These are phyloP conservation scores for Phenganax subtilis DNA, from an alignment of 92 coral and sea anemone species.

Conservation along the genomic window DNA sequence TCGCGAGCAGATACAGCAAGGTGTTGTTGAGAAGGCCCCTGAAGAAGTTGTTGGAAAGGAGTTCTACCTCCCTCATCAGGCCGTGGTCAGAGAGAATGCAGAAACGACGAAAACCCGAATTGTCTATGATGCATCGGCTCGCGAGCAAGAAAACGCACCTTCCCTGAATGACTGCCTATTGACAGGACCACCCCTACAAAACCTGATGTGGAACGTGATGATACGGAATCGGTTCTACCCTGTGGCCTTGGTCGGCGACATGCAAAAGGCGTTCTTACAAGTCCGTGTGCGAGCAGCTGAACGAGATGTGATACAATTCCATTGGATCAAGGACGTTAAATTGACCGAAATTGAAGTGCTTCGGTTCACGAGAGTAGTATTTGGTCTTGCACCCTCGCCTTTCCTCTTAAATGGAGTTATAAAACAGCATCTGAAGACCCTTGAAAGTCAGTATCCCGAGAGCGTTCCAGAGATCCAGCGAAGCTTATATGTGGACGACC, in stretches of 20 bases:
- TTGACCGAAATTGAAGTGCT: conserved; percentile 38
- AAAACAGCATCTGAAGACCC: conserved; percentile 23
- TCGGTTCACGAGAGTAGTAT: conserved; percentile 40
- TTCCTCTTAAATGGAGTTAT: conserved; percentile 48
- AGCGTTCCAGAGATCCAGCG: conserved; percentile 30
- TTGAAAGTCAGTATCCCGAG: conserved; percentile 23
- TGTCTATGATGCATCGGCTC: background rate
- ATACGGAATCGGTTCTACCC: conserved; percentile 38
- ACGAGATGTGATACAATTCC: conserved; percentile 44
- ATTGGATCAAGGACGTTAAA: conserved; percentile 27
- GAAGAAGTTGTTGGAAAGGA: background rate
- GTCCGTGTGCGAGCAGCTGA: conserved; percentile 41
- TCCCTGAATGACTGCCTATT: conserved; percentile 35
- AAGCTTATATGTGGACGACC: conserved; percentile 45
- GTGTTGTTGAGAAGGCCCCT: conserved; percentile 23
- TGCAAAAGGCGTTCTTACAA: conserved; percentile 36
- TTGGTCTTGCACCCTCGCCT: conserved; percentile 37
- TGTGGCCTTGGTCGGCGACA: conserved; percentile 42
- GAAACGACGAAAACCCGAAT: background rate
- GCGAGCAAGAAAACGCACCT: background rate
- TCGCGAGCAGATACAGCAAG: background rate
- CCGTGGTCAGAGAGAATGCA: conserved; percentile 17
- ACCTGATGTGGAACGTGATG: conserved; percentile 34
- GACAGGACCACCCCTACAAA: conserved; percentile 38
- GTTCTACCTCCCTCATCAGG: conserved; percentile 26